phyloP scores from a whole-genome alignment of 2,888 invertebrate species.

The Aspidiotus destructor region DNA sequence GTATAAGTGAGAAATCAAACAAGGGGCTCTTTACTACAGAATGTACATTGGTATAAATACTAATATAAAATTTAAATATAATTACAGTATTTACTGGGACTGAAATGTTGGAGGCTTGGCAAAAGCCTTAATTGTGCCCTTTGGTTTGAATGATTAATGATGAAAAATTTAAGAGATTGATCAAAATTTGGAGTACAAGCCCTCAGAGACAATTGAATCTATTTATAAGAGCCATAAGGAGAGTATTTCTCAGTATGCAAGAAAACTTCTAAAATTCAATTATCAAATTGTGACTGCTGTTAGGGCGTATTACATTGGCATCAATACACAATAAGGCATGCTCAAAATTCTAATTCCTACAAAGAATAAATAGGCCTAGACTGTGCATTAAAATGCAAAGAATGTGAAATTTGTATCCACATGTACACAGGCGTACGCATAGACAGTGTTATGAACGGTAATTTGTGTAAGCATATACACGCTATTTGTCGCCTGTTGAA shows the following conservation, averaged over 20 bases:
- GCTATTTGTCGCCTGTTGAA: neutral
- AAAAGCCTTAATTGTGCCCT: neutral
- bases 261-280: neutral
- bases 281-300: neutral
- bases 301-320: neutral
- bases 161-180: neutral
- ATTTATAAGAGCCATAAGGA: neutral
- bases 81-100: neutral
- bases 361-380: neutral
- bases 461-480: neutral
- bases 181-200: neutral
- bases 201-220: neutral
- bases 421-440: neutral
- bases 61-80: neutral
- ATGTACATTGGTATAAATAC: neutral
- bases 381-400: neutral
- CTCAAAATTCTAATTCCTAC: neutral
- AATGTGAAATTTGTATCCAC: neutral
- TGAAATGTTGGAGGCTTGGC: neutral
- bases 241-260: neutral
- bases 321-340: neutral
- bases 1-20: neutral
- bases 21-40: neutral
- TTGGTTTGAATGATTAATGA: neutral
- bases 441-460: neutral